phyloP scores from a whole-genome alignment of 2,888 invertebrate species.

The Ophion ventricosus region DNA sequence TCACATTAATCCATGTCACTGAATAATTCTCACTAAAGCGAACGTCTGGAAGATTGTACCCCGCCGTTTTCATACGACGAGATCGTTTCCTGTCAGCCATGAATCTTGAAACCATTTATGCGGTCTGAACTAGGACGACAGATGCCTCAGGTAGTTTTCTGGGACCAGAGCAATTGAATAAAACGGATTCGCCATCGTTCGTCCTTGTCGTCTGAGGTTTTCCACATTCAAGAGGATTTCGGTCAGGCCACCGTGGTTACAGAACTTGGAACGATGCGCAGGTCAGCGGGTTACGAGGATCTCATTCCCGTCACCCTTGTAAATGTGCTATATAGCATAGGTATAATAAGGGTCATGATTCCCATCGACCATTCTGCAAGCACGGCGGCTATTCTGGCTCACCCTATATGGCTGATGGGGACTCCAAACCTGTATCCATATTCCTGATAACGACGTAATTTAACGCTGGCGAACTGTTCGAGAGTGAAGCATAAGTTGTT shows the following conservation, averaged over 20 bases:
- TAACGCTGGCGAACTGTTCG: conserved; percentile 14
- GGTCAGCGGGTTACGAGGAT: conserved; percentile 48
- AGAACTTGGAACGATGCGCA: conserved; percentile 23
- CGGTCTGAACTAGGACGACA: conserved; percentile 32
- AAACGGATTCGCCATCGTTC: conserved; percentile 52
- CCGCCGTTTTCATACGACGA: background rate
- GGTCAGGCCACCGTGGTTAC: background rate
- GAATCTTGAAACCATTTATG: conserved; percentile 55
- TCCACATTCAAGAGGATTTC: conserved; percentile 56
- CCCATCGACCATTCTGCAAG: conserved; percentile 18
- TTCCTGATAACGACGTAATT: conserved; percentile 55
- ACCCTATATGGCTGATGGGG: background rate
- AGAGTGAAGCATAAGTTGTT: background rate
- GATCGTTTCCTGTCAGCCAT: conserved; percentile 30
- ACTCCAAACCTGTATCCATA: conserved; percentile 29
- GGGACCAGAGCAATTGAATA: conserved; percentile 47
- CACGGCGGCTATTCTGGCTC: conserved; percentile 8
- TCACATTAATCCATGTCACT: background rate
- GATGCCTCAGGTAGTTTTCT: conserved; percentile 25
- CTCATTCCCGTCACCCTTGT: conserved; percentile 47
- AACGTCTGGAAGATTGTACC: background rate
- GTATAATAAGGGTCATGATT: conserved; percentile 57
- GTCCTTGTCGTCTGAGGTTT: conserved; percentile 52
- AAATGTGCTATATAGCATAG: conserved; percentile 19
- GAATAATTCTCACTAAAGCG: conserved; percentile 1